These are phyloP conservation scores for Idaea aversata DNA, from an alignment of 2,888 invertebrate species.

Conservation along the genomic window DNA sequence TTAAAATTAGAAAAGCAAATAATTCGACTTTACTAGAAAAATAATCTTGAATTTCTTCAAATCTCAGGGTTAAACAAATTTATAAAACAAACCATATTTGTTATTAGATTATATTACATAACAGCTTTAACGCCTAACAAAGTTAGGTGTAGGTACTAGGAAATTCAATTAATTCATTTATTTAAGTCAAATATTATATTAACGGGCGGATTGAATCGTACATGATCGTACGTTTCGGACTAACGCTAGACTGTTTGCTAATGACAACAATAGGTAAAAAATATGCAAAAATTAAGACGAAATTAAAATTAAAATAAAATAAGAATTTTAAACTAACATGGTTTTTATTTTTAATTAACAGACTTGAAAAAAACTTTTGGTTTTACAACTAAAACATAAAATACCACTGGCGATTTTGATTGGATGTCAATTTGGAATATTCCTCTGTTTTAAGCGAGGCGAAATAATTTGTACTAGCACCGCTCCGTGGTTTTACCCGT, in stretches of 20 bases:
- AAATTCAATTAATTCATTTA: constrained; percentile 27
- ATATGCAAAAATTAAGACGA: not conserved
- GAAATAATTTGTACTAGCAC: no score
- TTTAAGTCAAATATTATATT: constrained; percentile 28
- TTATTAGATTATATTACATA: not conserved
- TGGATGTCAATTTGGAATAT: no score
- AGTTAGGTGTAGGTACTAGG: constrained; percentile 9
- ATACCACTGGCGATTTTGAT: no score
- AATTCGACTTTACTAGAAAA: not conserved
- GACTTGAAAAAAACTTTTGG: no score
- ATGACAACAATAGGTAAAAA: constrained; percentile 11
- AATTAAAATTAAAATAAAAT: no score
- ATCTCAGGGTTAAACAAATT: not conserved
- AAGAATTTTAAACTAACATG: no score
- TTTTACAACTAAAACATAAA: no score
- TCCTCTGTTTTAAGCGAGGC: no score
- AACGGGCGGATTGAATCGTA: constrained; percentile 21
- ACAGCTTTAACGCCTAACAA: not conserved
- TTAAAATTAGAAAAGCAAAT: not conserved
- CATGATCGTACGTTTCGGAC: constrained; percentile 19
- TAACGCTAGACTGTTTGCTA: constrained; percentile 20
- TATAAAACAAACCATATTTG: not conserved
- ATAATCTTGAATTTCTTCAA: not conserved
- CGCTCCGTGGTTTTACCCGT: no score
- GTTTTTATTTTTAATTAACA: no score